Percentiles rank a stretch among this genome's conserved stretches.
Conservation (phyloP, 2,797 vertebrate genomes). For the Knipowitschia caucasica region DNA sequence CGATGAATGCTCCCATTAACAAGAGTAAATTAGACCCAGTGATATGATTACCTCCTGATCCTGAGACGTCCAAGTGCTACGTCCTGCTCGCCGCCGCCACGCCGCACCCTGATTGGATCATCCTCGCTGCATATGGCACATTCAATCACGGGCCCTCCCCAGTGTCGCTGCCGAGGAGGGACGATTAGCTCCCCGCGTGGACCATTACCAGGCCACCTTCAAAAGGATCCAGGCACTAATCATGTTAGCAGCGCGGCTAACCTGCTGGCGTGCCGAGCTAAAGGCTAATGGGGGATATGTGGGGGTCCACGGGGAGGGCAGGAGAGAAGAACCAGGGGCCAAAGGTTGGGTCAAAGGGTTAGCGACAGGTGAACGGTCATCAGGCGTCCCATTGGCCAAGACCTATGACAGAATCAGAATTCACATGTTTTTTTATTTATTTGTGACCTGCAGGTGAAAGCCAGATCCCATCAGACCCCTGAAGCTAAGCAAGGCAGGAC, state of each 20-base stretch:
- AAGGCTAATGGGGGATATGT: conserved; percentile 26
- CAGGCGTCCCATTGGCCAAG: no score
- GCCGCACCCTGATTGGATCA: conserved; percentile 32
- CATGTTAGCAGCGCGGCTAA: conserved; percentile 29
- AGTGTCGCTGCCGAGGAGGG: conserved; percentile 24
- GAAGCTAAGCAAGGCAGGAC: no score
- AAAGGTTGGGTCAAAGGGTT: not conserved
- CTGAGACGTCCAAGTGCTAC: not conserved
- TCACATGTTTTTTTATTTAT: no score
- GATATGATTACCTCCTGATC: conserved; percentile 4
- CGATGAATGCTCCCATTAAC: conserved; percentile 2
- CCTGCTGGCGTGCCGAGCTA: conserved; percentile 12
- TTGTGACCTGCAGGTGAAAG: no score
- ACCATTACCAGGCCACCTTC: conserved; percentile 31
- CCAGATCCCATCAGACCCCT: no score
- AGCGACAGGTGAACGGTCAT: not conserved
- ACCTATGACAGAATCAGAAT: no score
- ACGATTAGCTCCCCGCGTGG: conserved; percentile 27
- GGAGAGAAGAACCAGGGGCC: not conserved
- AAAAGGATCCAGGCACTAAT: conserved; percentile 35
- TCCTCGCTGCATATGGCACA: conserved; percentile 12
- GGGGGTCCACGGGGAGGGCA: conserved; percentile 9
- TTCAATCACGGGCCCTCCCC: conserved; percentile 35
- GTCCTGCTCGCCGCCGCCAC: conserved; percentile 16
- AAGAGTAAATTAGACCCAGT: not conserved